Base-by-base conservation (phyloP, 2,113 vertebrate species). In the Amazona vittata region DNA sequence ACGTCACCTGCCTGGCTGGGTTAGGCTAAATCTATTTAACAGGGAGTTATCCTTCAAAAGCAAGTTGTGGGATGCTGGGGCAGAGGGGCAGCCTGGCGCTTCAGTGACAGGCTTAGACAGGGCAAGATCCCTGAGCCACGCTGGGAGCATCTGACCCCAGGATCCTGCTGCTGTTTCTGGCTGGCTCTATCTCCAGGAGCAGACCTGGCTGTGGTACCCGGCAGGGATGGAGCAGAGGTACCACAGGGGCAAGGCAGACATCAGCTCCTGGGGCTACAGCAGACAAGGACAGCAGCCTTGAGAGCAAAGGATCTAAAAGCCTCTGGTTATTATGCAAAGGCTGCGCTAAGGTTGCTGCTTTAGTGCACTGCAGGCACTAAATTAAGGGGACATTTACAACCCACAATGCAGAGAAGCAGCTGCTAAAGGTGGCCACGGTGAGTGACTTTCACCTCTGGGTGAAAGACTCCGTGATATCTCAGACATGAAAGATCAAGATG, bases 351-450 rank as follows among this genome's bases (percentile, higher is more conserved):
- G 92, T 74, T 95, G 90, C 92, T 93, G 94, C 93, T 96, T 96
- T 95, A 96, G 96, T 93, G 92, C 93, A 90, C 90, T 93, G 96
- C 94, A 96, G 93, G 93, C 93, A 96, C 80, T 96, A 97, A 97
- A 97, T 97, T 93, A 96, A 88, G 83, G 73, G 92, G 95, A 95
- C 88, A 64, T 97, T 96, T 97, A 96, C 85, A 93, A 83, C 92
- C 90, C 73, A 80, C 75, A 63, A 74, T 95, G 96, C 96, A 97
- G 92, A 95, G 93, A 89, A 92, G 92, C 92, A 92, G 80, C 90
- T 94, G 88, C 86, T 95, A 49, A 88, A 93, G 83, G 90, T 90
- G 86, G 94, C 70, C 86, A 68, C 1, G 0, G 83, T 52, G 60
- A 96, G 52, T 50, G 60, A 86, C 86, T 96, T 96, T 94, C 90